These are phyloP conservation scores for Athene noctua DNA, from an alignment of 2,113 vertebrate species.

Conservation along the genomic window DNA sequence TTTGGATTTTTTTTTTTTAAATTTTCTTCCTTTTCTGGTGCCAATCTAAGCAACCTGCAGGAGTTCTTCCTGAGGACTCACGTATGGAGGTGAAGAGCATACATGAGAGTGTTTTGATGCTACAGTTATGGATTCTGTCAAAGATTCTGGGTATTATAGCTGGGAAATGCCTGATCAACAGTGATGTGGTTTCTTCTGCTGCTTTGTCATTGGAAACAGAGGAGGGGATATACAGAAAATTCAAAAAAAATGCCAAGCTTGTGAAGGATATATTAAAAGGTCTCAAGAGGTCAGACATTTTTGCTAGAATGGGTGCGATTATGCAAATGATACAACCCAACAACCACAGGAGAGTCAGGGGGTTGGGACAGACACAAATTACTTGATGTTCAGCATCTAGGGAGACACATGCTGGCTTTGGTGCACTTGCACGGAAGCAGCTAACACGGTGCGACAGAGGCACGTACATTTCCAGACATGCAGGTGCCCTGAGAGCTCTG, in stretches of 20 bases:
- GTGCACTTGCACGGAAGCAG: not conserved
- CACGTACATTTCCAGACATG: fast-evolving
- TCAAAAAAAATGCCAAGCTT: not conserved
- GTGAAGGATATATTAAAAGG: not conserved
- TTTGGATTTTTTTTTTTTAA: fast-evolving
- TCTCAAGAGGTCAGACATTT: not conserved
- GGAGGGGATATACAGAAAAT: not conserved
- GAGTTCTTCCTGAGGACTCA: not conserved
- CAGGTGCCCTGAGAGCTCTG: not conserved
- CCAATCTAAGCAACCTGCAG: not conserved
- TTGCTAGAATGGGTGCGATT: not conserved
- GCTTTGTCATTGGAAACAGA: not conserved
- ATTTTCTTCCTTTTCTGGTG: not conserved
- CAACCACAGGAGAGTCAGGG: not conserved
- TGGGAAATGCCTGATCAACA: not conserved
- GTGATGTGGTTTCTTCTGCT: not conserved
- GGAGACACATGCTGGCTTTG: not conserved
- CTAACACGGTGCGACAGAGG: not conserved
- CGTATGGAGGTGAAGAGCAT: not conserved
- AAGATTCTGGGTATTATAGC: not conserved
- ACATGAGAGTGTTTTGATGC: not conserved
- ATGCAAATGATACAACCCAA: not conserved
- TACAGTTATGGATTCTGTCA: not conserved
- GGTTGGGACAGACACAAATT: not conserved
- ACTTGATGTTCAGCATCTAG: not conserved